phyloP scores from a whole-genome alignment of 2,113 vertebrate genomes.

The Larimichthys polyactis region DNA sequence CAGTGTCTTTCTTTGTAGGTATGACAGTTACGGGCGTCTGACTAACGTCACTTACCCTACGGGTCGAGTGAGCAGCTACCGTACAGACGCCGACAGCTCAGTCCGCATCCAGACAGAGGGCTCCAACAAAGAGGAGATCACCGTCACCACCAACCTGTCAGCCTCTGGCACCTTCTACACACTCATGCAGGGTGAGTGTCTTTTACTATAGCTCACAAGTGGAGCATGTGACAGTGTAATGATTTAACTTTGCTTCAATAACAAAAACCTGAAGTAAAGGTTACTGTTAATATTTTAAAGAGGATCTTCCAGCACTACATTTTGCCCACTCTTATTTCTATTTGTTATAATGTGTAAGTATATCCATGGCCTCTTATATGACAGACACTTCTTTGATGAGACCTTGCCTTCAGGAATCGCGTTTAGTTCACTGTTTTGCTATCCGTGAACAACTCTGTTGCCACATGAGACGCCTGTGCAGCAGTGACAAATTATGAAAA shows the following conservation, averaged over 20 bases:
- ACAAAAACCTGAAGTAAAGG: not conserved
- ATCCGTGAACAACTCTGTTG: not conserved
- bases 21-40: constrained; percentile 94
- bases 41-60: constrained; percentile 98
- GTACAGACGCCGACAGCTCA: constrained; percentile 91
- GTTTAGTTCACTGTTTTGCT: not conserved
- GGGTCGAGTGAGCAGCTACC: constrained; percentile 96
- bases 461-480: not conserved
- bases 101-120: constrained; percentile 94
- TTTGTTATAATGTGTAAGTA: not conserved
- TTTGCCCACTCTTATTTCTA: not conserved
- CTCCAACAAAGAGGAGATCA: constrained; percentile 96
- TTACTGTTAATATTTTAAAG: not conserved
- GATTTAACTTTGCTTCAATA: not conserved
- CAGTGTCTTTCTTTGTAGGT: constrained; percentile 82
- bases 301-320: not conserved
- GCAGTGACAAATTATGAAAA: not conserved
- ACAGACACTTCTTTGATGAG: not conserved
- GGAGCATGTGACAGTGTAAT: constrained; percentile 15
- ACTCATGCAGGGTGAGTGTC: constrained; percentile 92
- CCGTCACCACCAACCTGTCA: constrained; percentile 96
- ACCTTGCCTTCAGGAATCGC: not conserved
- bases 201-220: constrained; percentile 12
- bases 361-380: not conserved
- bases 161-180: constrained; percentile 97